phyloP scores from a whole-genome alignment of 2,113 vertebrate genomes.

The Capricornis sumatraensis region DNA sequence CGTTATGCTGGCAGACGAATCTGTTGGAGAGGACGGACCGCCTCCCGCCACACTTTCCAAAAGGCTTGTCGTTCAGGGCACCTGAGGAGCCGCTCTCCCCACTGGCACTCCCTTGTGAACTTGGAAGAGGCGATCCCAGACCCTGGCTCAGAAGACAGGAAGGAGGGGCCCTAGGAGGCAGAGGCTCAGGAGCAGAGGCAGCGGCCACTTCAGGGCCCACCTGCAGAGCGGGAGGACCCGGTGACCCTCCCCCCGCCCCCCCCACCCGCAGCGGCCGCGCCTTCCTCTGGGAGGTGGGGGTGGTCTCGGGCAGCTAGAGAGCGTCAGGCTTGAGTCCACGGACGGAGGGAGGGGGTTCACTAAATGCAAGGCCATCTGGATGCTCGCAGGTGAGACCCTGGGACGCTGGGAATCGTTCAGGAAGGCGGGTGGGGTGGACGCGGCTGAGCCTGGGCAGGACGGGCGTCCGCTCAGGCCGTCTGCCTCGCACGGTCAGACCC shows the following conservation, averaged over 20 bases:
- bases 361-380: not conserved
- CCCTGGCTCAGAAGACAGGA: not conserved
- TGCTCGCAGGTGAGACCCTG: not conserved
- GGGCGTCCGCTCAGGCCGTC: not conserved
- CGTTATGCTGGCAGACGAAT: not conserved
- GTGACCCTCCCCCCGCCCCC: not conserved
- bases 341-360: not conserved
- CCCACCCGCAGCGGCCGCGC: accelerated
- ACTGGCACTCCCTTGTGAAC: not conserved
- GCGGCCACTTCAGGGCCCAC: not conserved
- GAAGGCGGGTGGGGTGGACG: not conserved
- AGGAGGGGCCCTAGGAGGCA: not conserved
- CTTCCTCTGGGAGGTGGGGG: not conserved
- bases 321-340: not conserved
- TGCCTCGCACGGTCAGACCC: accelerated
- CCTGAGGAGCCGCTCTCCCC: accelerated
- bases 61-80: not conserved
- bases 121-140: not conserved
- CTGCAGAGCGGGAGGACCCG: not conserved
- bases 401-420: not conserved
- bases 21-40: not conserved
- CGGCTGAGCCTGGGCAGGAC: not conserved
- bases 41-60: not conserved
- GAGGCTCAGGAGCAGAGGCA: not conserved
- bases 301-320: not conserved